Percentiles rank a stretch among this genome's conserved stretches.
Evolutionary conservation across 2,888 invertebrate genomes (phyloP).

Genomic region (Oconnorella tubifera): DNA sequence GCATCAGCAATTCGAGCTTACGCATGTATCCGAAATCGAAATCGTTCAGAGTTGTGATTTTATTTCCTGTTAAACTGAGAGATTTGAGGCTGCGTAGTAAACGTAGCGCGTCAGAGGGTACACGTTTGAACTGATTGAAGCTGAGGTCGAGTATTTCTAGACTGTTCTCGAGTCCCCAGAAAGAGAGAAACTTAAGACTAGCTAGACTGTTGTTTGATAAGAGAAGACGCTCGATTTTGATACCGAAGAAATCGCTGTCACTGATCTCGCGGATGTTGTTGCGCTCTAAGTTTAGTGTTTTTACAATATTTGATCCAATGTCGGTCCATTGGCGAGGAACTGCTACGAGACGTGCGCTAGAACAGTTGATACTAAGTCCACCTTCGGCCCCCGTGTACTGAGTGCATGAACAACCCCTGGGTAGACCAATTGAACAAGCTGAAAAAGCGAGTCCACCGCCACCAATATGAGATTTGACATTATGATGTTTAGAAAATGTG

Average conservation of each 20-base stretch:
- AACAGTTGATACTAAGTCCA: constrained; percentile 29
- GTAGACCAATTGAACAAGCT: no score
- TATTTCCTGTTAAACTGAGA: constrained; percentile 29
- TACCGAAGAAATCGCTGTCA: constrained; percentile 33
- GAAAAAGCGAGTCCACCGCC: no score
- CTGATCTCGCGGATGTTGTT: constrained; percentile 25
- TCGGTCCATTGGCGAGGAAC: constrained; percentile 30
- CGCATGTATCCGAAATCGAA: constrained; percentile 24
- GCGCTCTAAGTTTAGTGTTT: constrained; percentile 30
- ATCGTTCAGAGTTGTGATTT: constrained; percentile 23
- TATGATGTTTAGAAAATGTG: no score
- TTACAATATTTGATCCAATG: constrained; percentile 25
- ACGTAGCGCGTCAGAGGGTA: constrained; percentile 30
- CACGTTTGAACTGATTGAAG: constrained; percentile 26
- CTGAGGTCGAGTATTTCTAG: constrained; percentile 33
- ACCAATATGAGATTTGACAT: no score
- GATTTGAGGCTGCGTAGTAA: constrained; percentile 28
- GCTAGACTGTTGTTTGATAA: constrained; percentile 30
- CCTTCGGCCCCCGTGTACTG: constrained; percentile 12
- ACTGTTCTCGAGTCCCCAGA: constrained; percentile 36
- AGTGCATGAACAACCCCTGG: constrained; percentile 24
- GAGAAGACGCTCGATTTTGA: constrained; percentile 32
- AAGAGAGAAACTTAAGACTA: constrained; percentile 28
- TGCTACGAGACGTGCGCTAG: constrained; percentile 14
- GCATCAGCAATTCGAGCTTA: constrained; percentile 27